A percentile compares a stretch with the other conserved stretches of the same genome.
phyloP scores from a whole-genome alignment of 2,888 invertebrate genomes.

The Andrena dorsata region DNA sequence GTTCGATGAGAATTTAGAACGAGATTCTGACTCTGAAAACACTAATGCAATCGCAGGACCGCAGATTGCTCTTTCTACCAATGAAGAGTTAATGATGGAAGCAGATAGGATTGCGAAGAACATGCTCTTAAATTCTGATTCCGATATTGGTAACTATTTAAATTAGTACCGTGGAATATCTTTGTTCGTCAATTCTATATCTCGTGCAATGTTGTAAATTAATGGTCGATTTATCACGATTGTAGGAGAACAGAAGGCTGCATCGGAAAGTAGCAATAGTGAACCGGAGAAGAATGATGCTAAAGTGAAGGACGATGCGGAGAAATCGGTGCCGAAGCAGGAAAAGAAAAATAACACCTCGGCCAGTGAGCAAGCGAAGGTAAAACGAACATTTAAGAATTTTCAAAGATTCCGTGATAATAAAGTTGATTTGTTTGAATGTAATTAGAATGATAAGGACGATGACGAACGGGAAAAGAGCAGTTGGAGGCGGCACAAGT shows the following conservation, averaged over 20 bases:
- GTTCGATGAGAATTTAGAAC: slow-evolving; percentile 20
- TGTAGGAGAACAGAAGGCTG: slow-evolving; percentile 9
- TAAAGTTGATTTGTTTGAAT: slow-evolving; percentile 7
- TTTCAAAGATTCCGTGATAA: not conserved
- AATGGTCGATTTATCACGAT: slow-evolving; percentile 1
- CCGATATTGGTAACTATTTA: slow-evolving; percentile 55
- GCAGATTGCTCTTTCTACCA: slow-evolving; percentile 25
- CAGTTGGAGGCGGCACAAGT: slow-evolving; percentile 76
- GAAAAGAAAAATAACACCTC: slow-evolving; percentile 26
- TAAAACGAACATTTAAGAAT: not conserved
- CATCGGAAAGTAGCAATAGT: slow-evolving; percentile 19
- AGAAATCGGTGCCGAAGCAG: slow-evolving; percentile 8
- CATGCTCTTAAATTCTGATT: slow-evolving; percentile 60
- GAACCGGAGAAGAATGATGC: slow-evolving; percentile 18
- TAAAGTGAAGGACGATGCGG: not conserved
- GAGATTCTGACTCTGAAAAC: slow-evolving; percentile 23
- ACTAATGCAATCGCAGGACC: not conserved
- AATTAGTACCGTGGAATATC: not conserved
- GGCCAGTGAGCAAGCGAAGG: slow-evolving; percentile 31
- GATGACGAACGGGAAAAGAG: slow-evolving; percentile 56
- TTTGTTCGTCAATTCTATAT: not conserved
- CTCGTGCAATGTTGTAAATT: not conserved
- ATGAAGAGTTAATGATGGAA: slow-evolving; percentile 51
- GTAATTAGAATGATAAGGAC: slow-evolving; percentile 32
- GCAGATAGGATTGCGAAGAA: slow-evolving; percentile 61